Conservation (phyloP, 2,888 invertebrate genomes). For the Lycophotia porphyrea region DNA sequence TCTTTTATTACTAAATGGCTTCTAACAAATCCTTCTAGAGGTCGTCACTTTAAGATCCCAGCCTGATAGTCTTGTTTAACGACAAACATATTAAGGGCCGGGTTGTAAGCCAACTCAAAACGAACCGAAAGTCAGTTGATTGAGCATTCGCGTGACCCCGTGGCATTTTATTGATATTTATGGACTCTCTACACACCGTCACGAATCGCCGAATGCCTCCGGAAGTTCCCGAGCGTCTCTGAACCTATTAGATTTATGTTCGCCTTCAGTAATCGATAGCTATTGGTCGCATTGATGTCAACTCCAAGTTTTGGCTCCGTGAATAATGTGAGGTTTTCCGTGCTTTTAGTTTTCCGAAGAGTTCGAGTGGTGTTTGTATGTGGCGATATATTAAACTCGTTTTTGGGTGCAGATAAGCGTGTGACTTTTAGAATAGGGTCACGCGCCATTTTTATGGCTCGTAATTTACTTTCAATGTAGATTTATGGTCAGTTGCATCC, state of each 20-base stretch:
- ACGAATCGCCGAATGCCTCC: constrained; percentile 25
- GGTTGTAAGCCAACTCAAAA: constrained; percentile 53
- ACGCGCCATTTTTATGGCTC: constrained; percentile 31
- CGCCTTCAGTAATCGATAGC: constrained; percentile 61
- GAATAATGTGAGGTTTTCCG: constrained; percentile 56
- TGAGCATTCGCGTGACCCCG: constrained; percentile 68
- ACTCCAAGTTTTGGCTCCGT: constrained; percentile 55
- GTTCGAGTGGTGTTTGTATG: constrained; percentile 51
- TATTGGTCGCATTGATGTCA: constrained; percentile 63
- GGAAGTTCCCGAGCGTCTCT: constrained; percentile 29
- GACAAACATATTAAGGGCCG: constrained; percentile 62
- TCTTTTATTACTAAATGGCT: constrained; percentile 43
- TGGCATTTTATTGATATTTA: constrained; percentile 65
- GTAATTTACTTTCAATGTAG: constrained; percentile 34
- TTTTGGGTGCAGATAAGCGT: constrained; percentile 31
- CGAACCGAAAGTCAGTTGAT: constrained; percentile 55
- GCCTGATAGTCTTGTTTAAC: constrained; percentile 62
- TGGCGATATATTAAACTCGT: constrained; percentile 51
- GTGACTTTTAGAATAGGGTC: constrained; percentile 44
- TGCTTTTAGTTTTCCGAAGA: constrained; percentile 50
- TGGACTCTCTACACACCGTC: constrained; percentile 45
- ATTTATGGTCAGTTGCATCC: constrained; percentile 28
- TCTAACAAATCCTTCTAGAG: constrained; percentile 52
- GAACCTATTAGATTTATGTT: constrained; percentile 55
- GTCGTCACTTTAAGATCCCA: constrained; percentile 50